Evolutionary conservation across 2,113 vertebrate species (phyloP).

Genomic region (Grantiella picta): DNA sequence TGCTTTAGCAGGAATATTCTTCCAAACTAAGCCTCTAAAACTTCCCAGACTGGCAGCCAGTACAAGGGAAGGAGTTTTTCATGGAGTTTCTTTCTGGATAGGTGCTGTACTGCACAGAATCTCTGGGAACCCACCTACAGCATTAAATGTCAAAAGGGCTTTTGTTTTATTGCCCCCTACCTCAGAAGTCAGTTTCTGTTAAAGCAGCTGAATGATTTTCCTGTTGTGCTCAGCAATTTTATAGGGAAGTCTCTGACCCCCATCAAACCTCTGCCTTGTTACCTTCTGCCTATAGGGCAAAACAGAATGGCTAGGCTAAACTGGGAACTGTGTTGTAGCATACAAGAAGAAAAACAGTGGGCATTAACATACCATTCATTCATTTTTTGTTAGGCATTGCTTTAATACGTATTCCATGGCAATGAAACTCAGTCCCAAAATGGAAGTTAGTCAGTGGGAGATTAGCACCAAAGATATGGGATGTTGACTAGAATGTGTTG

Average conservation of each 20-base stretch:
- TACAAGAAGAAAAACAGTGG: neutral
- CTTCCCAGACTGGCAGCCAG: neutral
- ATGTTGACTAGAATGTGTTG: neutral
- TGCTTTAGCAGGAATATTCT: neutral
- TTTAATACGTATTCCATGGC: neutral
- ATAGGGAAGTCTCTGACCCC: neutral
- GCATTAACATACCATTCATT: neutral
- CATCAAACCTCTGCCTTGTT: neutral
- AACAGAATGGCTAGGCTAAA: neutral
- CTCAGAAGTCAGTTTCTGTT: neutral
- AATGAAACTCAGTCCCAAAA: neutral
- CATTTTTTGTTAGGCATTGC: neutral
- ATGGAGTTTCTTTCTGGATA: neutral
- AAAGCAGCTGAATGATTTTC: neutral
- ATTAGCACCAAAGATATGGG: neutral
- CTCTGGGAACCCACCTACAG: neutral
- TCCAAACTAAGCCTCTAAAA: neutral
- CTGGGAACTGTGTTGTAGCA: neutral
- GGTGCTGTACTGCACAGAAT: neutral
- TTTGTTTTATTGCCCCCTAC: neutral
- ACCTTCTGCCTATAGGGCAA: neutral
- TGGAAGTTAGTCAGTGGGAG: neutral
- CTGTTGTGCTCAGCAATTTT: neutral
- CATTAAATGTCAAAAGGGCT: neutral
- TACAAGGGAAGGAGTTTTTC: neutral